Evolutionary conservation across 2,113 vertebrate species (phyloP).

Genomic region (Callaeas wilsoni): DNA sequence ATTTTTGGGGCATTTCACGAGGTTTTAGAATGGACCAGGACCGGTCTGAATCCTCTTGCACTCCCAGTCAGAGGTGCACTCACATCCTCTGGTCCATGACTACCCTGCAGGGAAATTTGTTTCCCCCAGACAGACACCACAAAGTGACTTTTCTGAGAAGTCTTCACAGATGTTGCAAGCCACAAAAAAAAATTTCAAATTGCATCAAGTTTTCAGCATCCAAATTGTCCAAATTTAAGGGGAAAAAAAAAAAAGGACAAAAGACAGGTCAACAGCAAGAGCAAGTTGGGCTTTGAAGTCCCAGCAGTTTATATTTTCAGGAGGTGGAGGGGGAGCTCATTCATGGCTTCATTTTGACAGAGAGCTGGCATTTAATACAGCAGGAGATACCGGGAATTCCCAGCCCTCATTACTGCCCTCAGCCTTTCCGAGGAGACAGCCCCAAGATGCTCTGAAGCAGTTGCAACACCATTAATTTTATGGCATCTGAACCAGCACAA

Average conservation of each 20-base stretch:
- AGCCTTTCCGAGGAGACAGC: background rate
- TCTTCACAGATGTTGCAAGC: background rate
- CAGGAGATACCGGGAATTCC: background rate
- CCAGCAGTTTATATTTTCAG: background rate
- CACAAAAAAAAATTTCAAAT: background rate
- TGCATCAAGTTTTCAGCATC: background rate
- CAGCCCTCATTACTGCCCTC: background rate
- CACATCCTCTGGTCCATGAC: rapidly evolving
- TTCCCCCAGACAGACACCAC: too few relatives aligned
- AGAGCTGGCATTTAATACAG: background rate
- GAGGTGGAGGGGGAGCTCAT: background rate
- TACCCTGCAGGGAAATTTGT: background rate
- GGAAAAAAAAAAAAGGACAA: rapidly evolving
- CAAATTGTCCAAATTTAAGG: too few relatives aligned
- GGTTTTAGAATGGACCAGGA: background rate
- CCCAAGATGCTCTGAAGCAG: background rate
- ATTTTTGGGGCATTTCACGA: background rate
- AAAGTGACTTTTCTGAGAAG: background rate
- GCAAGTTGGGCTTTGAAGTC: rapidly evolving
- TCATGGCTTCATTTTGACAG: background rate
- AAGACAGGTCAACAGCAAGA: too few relatives aligned
- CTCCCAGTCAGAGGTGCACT: rapidly evolving
- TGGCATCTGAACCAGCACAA: background rate
- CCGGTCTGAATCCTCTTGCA: background rate
- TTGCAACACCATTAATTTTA: background rate